Evolutionary conservation across 2,797 vertebrate species (phyloP), one percentile per base, ranked within the genome.

Genomic region (Acomys russatus): DNA sequence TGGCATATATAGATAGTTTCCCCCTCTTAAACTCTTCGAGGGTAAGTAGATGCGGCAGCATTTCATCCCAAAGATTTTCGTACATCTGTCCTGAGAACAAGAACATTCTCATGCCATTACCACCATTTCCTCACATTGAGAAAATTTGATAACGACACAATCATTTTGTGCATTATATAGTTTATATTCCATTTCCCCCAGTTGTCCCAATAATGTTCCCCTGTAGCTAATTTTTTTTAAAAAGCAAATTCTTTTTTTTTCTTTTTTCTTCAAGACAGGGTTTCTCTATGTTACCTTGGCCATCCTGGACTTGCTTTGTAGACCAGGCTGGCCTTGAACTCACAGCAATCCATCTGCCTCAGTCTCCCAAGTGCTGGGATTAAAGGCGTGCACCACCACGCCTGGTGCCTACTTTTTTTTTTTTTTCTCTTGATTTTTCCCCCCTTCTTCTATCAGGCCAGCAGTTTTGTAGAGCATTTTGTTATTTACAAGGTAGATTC

Each of bases 31-130:
- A 61, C 33, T 78, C 44, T 77, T 86, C 76, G 63, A 51, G 92
- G 77, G 49, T 71, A 85, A 38, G 8, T 51, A 71, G 15, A 44
- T 25, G 44, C 63, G 28, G 28, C 56, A 56, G 85, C 7, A 73
- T 93, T 95, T 96, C 54, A 59, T 83, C 54, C 64, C 85, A 30
- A 71, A 44, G 18, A 82, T 91, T 92, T 82, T 44, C 59, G 56
- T 11, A 44, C 17, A 11, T 77, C 33, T 95, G 20, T 95, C 17
- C 51, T 76, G 70, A 95, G 82, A 94, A 84, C 49, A 83, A 79
- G 38, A 33, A 70, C 6, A 49, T 89, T 78, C 14, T 64, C 38
- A 20, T 88, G 20, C 4, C 84, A 51, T 92, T 88, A 59, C 84
- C 23, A 30, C 59, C 63, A 38, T 92, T 77, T 70, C 66, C 77